phyloP scores from a whole-genome alignment of 2,113 vertebrate species.

The Tringa solitaria region DNA sequence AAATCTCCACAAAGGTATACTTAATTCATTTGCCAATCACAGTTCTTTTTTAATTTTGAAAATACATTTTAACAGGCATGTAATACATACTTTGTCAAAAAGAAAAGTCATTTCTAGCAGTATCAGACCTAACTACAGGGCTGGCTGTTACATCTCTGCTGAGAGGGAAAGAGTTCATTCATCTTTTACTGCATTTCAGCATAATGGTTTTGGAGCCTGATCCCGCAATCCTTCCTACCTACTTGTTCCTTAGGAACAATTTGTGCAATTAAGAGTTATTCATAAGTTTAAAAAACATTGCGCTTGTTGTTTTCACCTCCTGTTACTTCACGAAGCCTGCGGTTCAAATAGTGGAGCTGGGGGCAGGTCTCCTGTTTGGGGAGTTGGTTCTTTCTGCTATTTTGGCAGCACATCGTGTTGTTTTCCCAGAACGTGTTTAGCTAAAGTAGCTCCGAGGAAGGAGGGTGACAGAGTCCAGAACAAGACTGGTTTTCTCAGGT shows the following conservation, averaged over 20 bases:
- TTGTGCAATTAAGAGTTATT: not conserved
- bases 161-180: not conserved
- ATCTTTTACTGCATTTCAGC: not conserved
- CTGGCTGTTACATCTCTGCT: not conserved
- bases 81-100: not conserved
- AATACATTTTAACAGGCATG: not conserved
- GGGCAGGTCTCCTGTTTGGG: constrained; percentile 7
- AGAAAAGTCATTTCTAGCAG: not conserved
- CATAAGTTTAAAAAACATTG: not conserved
- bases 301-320: not conserved
- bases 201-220: not conserved
- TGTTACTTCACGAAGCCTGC: not conserved
- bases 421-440: constrained; percentile 30
- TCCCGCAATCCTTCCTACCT: not conserved
- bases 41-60: not conserved
- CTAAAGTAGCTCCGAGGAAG: not conserved
- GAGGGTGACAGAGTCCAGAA: not conserved
- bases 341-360: not conserved
- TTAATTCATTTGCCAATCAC: not conserved
- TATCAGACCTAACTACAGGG: not conserved
- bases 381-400: constrained; percentile 31
- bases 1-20: not conserved
- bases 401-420: constrained; percentile 55
- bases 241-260: not conserved
- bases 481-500: constrained; percentile 43